Conservation (phyloP, 2,888 invertebrate species). For the Emmelina monodactyla region DNA sequence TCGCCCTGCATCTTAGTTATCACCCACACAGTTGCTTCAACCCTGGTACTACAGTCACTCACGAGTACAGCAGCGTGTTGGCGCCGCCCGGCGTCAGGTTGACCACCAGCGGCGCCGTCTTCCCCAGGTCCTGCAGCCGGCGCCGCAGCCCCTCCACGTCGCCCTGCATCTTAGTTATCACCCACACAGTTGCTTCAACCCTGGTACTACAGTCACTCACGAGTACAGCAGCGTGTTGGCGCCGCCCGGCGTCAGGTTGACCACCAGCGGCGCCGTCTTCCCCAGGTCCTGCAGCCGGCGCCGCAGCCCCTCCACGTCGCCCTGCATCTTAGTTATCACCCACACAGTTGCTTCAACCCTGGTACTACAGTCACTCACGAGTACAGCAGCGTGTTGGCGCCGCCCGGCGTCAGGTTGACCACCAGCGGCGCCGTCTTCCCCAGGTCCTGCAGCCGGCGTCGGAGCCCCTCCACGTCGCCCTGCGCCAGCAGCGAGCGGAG, state of each 20-base stretch:
- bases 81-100: slow-evolving; percentile 90
- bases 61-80: slow-evolving; percentile 87
- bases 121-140: slow-evolving; percentile 70
- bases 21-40: too few species aligned
- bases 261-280: slow-evolving; percentile 73
- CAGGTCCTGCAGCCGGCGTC: slow-evolving; percentile 70
- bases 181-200: too few species aligned
- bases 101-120: slow-evolving; percentile 75
- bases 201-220: too few species aligned
- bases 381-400: slow-evolving; percentile 87
- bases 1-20: too few species aligned
- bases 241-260: slow-evolving; percentile 88
- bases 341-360: too few species aligned
- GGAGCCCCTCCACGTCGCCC: slow-evolving; percentile 75
- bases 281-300: slow-evolving; percentile 72
- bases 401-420: slow-evolving; percentile 87
- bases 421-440: slow-evolving; percentile 74
- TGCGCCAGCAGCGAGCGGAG: slow-evolving; percentile 78
- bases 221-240: slow-evolving; percentile 87
- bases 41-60: too few species aligned
- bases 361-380: too few species aligned
- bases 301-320: slow-evolving; percentile 72
- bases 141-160: slow-evolving; percentile 73
- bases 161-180: too few species aligned
- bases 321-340: too few species aligned